phyloP scores from a whole-genome alignment of 2,797 vertebrate genomes.

The Vultur gryphus region DNA sequence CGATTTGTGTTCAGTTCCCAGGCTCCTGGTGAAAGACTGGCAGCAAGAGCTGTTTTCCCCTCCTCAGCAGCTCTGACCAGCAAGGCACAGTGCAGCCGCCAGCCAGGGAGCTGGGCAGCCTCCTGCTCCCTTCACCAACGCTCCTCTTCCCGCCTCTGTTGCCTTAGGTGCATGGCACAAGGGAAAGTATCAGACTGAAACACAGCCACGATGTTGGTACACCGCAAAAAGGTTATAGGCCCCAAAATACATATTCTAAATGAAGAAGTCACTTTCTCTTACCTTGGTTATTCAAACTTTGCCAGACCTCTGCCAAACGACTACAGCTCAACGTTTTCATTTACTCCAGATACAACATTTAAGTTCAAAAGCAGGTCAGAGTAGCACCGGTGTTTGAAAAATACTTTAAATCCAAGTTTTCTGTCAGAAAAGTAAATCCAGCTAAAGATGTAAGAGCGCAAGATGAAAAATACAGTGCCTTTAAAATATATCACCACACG shows the following conservation, averaged over 20 bases:
- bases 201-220: rapidly evolving
- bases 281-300: background rate
- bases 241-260: background rate
- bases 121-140: rapidly evolving
- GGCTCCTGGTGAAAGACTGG: background rate
- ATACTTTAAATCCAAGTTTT: background rate
- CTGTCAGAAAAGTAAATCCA: conserved; percentile 24
- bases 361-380: background rate
- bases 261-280: background rate
- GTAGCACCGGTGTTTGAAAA: background rate
- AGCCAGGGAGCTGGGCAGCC: background rate
- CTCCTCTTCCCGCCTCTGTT: background rate
- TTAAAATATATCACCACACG: background rate
- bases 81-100: rapidly evolving
- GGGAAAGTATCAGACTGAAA: background rate
- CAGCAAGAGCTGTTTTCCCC: background rate
- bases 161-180: rapidly evolving
- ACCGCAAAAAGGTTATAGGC: background rate
- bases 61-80: background rate
- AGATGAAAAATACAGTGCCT: background rate
- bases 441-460: background rate
- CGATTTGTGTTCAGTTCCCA: rapidly evolving
- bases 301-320: background rate
- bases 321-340: background rate
- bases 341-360: background rate